These are phyloP conservation scores for Melanophora roralis DNA, from an alignment of 2,888 invertebrate genomes.

Conservation along the genomic window DNA sequence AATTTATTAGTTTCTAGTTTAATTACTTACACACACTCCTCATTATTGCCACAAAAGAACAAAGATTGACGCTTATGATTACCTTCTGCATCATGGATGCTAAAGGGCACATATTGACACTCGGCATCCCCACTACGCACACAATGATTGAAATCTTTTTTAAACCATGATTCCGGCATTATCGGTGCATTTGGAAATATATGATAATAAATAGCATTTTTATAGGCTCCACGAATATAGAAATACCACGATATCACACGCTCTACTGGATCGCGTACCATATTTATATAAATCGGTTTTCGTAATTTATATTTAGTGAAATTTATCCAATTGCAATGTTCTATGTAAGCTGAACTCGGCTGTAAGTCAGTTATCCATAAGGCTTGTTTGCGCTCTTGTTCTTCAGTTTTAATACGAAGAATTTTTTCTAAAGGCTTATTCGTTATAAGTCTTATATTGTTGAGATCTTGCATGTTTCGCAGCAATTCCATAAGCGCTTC, in stretches of 20 bases:
- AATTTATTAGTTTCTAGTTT: background rate
- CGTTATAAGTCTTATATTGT: constrained; percentile 78
- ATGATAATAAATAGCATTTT: constrained; percentile 85
- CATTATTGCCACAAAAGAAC: constrained; percentile 92
- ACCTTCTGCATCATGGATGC: constrained; percentile 86
- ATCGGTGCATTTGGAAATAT: constrained; percentile 85
- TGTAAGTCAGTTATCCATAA: constrained; percentile 83
- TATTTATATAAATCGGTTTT: constrained; percentile 90
- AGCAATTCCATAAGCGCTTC: constrained; percentile 91
- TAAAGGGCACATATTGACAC: constrained; percentile 87
- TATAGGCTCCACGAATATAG: constrained; percentile 86
- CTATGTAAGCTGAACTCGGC: constrained; percentile 87
- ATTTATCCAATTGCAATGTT: constrained; percentile 91
- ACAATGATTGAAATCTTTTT: constrained; percentile 88
- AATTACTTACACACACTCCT: constrained; percentile 85
- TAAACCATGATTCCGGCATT: constrained; percentile 72
- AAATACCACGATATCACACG: constrained; percentile 94
- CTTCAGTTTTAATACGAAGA: constrained; percentile 78
- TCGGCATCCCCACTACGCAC: constrained; percentile 88
- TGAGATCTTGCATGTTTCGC: constrained; percentile 74
- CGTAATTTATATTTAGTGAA: constrained; percentile 87
- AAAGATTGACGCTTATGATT: constrained; percentile 90
- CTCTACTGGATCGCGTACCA: constrained; percentile 92
- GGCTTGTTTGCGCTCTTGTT: constrained; percentile 84
- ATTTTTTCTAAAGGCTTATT: constrained; percentile 70